Conservation (phyloP, 2,797 vertebrate species). For the Phoeniculus purpureus region DNA sequence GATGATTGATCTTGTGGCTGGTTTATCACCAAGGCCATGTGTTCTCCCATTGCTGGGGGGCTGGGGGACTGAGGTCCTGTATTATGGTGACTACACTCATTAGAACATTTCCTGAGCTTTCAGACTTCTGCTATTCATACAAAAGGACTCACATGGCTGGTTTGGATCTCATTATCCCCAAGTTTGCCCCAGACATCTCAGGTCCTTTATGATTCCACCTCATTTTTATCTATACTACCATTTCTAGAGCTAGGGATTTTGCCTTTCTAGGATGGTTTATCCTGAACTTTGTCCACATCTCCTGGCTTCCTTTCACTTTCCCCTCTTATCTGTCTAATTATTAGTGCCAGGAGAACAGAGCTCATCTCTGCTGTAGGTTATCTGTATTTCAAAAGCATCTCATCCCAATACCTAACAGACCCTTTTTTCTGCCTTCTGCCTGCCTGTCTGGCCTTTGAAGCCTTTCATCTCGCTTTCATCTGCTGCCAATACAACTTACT, state of each 20-base stretch:
- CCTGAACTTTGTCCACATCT: slow-evolving; percentile 11
- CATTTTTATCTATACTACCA: neutral
- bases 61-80: neutral
- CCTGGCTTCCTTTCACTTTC: slow-evolving; percentile 14
- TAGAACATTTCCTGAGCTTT: neutral
- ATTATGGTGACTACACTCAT: neutral
- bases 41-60: neutral
- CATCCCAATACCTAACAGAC: slow-evolving; percentile 49
- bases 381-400: slow-evolving; percentile 71
- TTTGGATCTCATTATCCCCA: neutral
- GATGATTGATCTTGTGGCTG: neutral
- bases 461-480: slow-evolving; percentile 43
- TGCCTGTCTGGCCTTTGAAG: slow-evolving; percentile 61
- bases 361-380: slow-evolving; percentile 70
- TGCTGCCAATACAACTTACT: slow-evolving; percentile 43
- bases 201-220: neutral
- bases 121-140: neutral
- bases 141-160: neutral
- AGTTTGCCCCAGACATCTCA: neutral
- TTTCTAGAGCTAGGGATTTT: neutral
- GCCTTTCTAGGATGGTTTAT: neutral
- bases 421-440: slow-evolving; percentile 53
- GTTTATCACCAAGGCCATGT: neutral
- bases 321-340: slow-evolving; percentile 50
- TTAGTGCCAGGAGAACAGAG: slow-evolving; percentile 32